Evolutionary conservation across 2,113 vertebrate species (phyloP), one percentile per base, ranked within the genome.

Genomic region (Embiotoca jacksoni): DNA sequence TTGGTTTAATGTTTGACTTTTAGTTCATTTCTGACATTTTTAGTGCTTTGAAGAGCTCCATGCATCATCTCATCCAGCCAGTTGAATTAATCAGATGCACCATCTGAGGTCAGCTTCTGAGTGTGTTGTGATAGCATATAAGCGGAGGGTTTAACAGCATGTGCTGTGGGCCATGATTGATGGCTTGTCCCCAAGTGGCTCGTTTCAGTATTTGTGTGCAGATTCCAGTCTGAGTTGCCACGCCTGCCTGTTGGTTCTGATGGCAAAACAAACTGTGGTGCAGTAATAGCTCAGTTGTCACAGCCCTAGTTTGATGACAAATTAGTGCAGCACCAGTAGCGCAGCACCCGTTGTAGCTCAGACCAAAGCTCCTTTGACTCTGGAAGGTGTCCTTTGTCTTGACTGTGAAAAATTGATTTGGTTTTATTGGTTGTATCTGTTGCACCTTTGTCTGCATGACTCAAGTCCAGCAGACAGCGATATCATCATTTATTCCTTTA

Each of bases 281-380:
- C 86, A 91, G 91, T 91, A 91, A 92, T 92, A 90, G 91, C 91
- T 91, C 89, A 85, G 83, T 84, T 93, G 92, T 93, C 88, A 92
- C 70, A 83, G 76, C 76, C 66, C 60, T 46, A 72, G 84, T 71
- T 82, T 90, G 88, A 86, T 92, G 92, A 93, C 89, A 91, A 92
- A 94, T 91, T 91, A 94, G 89, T 90, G 90, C 86, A 86, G 79
- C 72, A 88, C 52, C 47, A 66, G 41, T 72, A 82, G 69, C 77
- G 66, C 73, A 82, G 81, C 77, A 71, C 79, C 53, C 61, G 54
- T 82, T 50, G 60, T 79, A 65, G 86, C 82, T 81, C 81, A 76
- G 69, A 80, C 83, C 77, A 86, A 90, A 63, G 77, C 84, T 83
- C 71, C 67, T 85, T 75, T 73, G 65, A 80, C 74, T 86, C 78